Base-by-base conservation (phyloP, 2,888 invertebrate species). In the Epinotia demarniana region DNA sequence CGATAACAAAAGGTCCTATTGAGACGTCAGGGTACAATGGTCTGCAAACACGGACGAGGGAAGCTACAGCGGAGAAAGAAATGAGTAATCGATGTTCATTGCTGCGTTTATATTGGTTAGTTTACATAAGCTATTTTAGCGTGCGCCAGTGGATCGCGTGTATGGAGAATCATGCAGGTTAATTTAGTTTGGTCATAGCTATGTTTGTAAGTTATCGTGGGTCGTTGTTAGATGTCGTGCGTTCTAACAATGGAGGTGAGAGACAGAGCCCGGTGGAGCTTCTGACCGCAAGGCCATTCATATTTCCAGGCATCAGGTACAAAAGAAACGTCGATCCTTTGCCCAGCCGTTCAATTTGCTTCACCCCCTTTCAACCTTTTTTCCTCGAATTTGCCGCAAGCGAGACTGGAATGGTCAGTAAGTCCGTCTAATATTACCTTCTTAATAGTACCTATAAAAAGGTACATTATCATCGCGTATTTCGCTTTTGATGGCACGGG, bases 1-100 rank as follows among this genome's bases (percentile, higher is more conserved):
- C 78, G 78, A 81, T 80, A 81, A 82, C 84, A 82, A 83, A 83
- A 83, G 80, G 82, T 81, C 79, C 78, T 78, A 81, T 81, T 81
- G 82, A 80, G 80, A 81, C 80, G 78, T 81, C 84, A 80, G 58
- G 61, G 75, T 67, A 76, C 76, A 67, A 73, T 69, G 76, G 76
- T 75, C 75, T 64, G 66, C 72, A 67, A 75, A 75, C 75, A 72
- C 53, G 58, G 49, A 55, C 71, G 19, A 63, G 5, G 63, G 69
- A 57, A 53, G 16, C 49, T 16, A 57, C 63, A 16, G 53, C 13
- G 57, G 19, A 49, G 75, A 46, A 57, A 70, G 58, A 71, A 75
- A 71, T 64, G 75, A 64, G 70, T 71, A 70, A 75, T 75, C 64
- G 70, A 70, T 75, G 70, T 75, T 19, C 64, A 75, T 60, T 75